Base-by-base conservation (phyloP, 2,888 invertebrate genomes). In the Drosophila stalkeri region DNA sequence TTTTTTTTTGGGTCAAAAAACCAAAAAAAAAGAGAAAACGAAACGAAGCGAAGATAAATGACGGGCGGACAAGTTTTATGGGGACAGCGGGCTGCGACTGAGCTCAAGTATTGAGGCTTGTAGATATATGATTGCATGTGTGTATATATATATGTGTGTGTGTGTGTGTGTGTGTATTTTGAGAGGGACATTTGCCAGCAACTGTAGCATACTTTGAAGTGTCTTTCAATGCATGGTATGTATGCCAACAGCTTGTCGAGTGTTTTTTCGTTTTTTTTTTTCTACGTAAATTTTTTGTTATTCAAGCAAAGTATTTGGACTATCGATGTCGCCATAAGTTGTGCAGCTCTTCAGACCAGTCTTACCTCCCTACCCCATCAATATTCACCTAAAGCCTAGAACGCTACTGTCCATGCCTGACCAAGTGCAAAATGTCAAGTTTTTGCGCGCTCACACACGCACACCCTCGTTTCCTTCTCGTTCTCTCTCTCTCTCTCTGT, bases 171-270 rank as follows among this genome's bases (percentile, higher is more conserved):
- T 47, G 56, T 49, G 64, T 37, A 12, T 37, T 55, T 52, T 16
- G 64, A 62, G 64, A 39, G 49, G 81, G 82, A 84, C 84, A 76
- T 86, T 86, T 77, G 72, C 71, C 75, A 77, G 88, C 77, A 81
- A 82, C 79, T 90, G 80, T 82, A 81, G 83, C 89, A 89, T 82
- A 88, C 82, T 81, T 80, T 85, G 84, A 86, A 90, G 91, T 90
- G 85, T 79, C 72, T 75, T 74, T 84, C 79, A 72, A 75, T 68
- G 76, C 74, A 73, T 86, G 72, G 75, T 82, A 82, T 82, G 79
- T 90, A 82, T 91, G 82, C 84, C 85, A 91, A 91, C 91, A 91
- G 92, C 91, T 91, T 91, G 91, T 91, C 86, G 86, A 91, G 91
- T 91, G 91, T 70, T 74, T 84, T 75, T 66, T 75, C 75, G 60